Base-by-base conservation (phyloP, 2,797 vertebrate species). In the Lagodon rhomboides region DNA sequence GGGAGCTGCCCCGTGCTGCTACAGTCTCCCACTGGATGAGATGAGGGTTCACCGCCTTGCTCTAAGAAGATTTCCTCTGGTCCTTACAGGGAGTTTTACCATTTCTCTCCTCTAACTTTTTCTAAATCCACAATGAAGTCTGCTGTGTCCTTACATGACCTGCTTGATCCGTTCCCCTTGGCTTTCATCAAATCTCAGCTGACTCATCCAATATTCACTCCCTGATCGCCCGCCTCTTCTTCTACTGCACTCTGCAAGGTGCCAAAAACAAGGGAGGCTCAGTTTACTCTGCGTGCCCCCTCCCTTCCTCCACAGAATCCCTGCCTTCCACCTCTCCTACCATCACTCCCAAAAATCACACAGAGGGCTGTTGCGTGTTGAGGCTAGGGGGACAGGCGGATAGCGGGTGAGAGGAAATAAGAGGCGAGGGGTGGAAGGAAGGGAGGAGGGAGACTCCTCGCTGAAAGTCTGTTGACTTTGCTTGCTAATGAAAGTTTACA, bases 251-350 rank as follows among this genome's bases (percentile, higher is more conserved):
- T 86, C 85, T 77, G 73, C 80, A 78, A 92, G 89, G 85, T 93
- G 91, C 93, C 92, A 94, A 92, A 93, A 94, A 91, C 83, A 92
- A 88, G 85, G 86, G 87, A 90, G 87, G 90, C 87, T 93, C 86
- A 81, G 88, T 92, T 93, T 94, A 92, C 89, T 90, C 78, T 87
- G 73, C 27, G 68, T 79, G 49, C 84, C 83, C 90, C 88, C 92
- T 91, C 92, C 90, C 91, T 91, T 91, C 87, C 86, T 88, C 77
- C 71, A 43, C 60, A 82, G 86, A 87, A 83, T 82, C 87, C 77
- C 80, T 92, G 87, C 90, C 83, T 84, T 91, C 80, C 84, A 85
- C 84, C 87, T 82, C 78, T 76, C 68, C 68, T 73, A 71, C 83
- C 85, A 85, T 88, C 80, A 80, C 68, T 89, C 90, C 83, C 85